phyloP scores from a whole-genome alignment of 1,140 invertebrate species.

The Drosophila varians region DNA sequence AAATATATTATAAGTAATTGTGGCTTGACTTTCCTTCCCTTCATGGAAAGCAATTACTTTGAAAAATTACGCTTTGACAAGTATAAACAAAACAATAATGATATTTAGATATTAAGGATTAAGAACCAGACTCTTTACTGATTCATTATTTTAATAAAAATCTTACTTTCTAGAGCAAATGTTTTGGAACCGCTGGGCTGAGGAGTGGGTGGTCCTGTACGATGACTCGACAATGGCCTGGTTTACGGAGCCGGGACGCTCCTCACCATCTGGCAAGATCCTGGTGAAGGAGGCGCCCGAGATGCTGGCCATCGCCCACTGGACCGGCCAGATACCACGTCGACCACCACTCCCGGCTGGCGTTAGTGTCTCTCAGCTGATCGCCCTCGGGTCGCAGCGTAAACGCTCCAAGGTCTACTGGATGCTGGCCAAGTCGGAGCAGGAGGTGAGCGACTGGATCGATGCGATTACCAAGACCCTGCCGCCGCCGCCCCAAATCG shows the following conservation, averaged over 20 bases:
- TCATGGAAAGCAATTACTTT: too few species aligned
- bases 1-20: neutral
- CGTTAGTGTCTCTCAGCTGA: conserved; percentile 87
- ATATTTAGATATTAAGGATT: too few species aligned
- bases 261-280: conserved; percentile 80
- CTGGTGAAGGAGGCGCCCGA: conserved; percentile 90
- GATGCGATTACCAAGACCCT: conserved; percentile 89
- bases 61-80: neutral
- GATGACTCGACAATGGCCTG: conserved; percentile 91
- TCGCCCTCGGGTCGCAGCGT: conserved; percentile 88
- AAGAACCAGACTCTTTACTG: too few species aligned
- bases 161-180: conserved; percentile 87
- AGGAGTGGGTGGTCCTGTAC: conserved; percentile 91
- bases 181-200: conserved; percentile 90
- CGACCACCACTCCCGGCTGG: conserved; percentile 88
- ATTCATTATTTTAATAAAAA: too few species aligned
- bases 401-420: conserved; percentile 86
- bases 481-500: conserved; percentile 86
- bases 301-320: conserved; percentile 90
- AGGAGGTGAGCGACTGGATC: conserved; percentile 89
- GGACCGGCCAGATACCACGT: conserved; percentile 89
- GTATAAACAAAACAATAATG: neutral
- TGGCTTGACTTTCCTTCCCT: neutral
- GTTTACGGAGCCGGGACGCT: conserved; percentile 86
- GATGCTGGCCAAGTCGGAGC: conserved; percentile 87